These are phyloP conservation scores for Antechinus flavipes DNA, from an alignment of 2,113 vertebrate species.

Conservation along the genomic window DNA sequence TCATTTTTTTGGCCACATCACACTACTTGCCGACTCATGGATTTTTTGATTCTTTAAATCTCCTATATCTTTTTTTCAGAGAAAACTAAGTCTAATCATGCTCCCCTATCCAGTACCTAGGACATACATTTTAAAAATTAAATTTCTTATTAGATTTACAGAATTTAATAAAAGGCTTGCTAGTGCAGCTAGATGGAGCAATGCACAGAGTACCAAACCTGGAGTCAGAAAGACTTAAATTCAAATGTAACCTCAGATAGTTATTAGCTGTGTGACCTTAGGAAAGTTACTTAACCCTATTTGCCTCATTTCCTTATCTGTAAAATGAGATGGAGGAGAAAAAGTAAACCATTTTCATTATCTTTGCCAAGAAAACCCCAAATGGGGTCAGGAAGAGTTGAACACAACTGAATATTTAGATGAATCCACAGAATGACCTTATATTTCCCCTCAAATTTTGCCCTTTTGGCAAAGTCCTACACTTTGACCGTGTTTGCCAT, in stretches of 20 bases:
- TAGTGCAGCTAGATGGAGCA: background rate
- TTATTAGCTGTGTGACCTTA: background rate
- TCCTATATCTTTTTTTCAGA: background rate
- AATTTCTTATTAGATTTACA: background rate
- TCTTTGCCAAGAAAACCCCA: background rate
- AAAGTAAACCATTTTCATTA: background rate
- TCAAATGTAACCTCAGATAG: background rate
- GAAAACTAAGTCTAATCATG: background rate
- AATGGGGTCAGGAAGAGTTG: background rate
- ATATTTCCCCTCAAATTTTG: background rate
- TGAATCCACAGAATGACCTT: background rate
- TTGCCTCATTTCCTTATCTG: background rate
- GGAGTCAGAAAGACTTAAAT: background rate
- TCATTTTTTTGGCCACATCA: background rate
- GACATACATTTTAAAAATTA: background rate
- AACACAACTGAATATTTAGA: background rate
- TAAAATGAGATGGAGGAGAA: background rate
- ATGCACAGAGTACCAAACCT: background rate
- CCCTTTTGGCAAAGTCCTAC: background rate
- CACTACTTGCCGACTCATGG: background rate
- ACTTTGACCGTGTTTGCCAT: background rate
- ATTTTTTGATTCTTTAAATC: background rate
- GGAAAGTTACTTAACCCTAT: background rate
- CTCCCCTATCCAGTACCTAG: background rate
- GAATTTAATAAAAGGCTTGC: background rate